Conservation (phyloP, 64 coral and sea anemone genomes). For the Actinia equina region DNA sequence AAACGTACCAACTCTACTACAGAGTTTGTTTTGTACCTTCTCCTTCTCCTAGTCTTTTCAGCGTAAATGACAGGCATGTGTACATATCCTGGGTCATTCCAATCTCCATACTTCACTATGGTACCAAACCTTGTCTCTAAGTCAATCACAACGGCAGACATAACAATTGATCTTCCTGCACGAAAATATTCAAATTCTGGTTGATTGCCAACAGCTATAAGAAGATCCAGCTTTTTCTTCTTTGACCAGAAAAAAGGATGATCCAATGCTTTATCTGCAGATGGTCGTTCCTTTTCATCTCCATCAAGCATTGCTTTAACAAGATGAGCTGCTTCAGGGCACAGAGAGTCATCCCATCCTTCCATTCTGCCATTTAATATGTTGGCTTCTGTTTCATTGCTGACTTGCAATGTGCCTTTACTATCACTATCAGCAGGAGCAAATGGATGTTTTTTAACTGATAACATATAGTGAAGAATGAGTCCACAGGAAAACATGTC, state of each 20-base stretch:
- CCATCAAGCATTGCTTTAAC: constrained; percentile 7
- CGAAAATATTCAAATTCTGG: background rate
- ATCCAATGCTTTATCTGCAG: constrained; percentile 1
- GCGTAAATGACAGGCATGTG: too few species aligned
- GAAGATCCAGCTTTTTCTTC: constrained; percentile 35
- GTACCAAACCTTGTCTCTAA: too few species aligned
- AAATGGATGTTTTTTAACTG: constrained; percentile 38
- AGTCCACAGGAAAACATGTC: constrained; percentile 67
- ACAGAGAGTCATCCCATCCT: constrained; percentile 1
- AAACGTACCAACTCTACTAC: background rate
- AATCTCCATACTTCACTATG: too few species aligned
- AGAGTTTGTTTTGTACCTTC: too few species aligned
- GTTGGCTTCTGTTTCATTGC: background rate
- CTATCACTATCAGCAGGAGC: background rate
- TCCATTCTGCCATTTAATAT: background rate
- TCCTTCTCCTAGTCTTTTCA: too few species aligned
- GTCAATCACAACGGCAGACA: too few species aligned
- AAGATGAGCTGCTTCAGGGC: constrained; percentile 44
- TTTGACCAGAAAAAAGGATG: constrained; percentile 58
- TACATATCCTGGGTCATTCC: too few species aligned
- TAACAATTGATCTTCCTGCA: too few species aligned
- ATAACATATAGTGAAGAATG: constrained; percentile 48
- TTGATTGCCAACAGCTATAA: background rate
- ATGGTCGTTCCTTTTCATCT: constrained; percentile 10
- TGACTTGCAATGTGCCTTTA: too few species aligned